phyloP scores from a whole-genome alignment of 2,113 vertebrate species.

The Cyanoliseus patagonus region DNA sequence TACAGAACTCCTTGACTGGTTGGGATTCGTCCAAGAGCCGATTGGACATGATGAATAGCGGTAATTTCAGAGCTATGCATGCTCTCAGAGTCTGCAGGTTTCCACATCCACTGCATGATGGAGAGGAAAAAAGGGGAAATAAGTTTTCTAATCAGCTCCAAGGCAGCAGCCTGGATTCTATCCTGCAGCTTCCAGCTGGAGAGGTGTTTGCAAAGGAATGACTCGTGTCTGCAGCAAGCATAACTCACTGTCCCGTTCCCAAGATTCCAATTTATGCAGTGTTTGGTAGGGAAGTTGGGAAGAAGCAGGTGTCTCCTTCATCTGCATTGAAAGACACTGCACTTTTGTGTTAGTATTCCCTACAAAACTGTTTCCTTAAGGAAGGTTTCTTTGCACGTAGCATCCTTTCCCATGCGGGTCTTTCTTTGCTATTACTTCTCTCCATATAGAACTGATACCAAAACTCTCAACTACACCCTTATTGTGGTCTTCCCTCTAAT shows the following conservation, averaged over 20 bases:
- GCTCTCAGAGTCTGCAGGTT: background rate
- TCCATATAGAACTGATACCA: background rate
- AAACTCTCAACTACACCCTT: background rate
- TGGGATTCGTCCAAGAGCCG: constrained; percentile 10
- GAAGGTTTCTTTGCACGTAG: background rate
- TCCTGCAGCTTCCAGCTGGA: background rate
- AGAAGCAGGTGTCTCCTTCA: background rate
- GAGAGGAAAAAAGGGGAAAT: background rate
- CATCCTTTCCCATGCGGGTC: background rate
- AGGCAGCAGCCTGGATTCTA: background rate
- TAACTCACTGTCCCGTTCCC: background rate
- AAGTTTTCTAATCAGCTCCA: background rate
- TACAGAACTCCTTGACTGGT: background rate
- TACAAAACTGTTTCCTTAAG: background rate
- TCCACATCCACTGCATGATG: background rate
- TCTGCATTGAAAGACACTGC: background rate
- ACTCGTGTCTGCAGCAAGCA: background rate
- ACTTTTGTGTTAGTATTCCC: background rate
- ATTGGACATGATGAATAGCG: background rate
- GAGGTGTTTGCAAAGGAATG: background rate
- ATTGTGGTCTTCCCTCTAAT: background rate
- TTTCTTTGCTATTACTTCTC: background rate
- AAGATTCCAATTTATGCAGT: background rate
- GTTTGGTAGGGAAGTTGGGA: background rate
- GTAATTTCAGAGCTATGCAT: constrained; percentile 13